Evolutionary conservation across 2,113 vertebrate species (phyloP), one percentile per base, ranked within the genome.

Genomic region (Halcyon malimbica): DNA sequence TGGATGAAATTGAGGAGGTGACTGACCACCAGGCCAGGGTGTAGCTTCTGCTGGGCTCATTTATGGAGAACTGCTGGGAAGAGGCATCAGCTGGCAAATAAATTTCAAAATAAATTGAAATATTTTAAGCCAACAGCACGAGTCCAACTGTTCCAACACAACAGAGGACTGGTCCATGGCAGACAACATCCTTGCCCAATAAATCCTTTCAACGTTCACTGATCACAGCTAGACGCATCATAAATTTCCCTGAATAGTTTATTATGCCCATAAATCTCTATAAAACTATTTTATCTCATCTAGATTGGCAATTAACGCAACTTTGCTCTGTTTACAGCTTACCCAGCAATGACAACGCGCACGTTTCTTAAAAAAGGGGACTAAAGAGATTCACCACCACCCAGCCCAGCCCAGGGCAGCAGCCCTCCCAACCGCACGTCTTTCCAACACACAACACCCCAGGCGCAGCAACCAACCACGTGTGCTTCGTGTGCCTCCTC

Each of bases 271-370:
- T 89, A 92, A 87, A 73, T 90, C 91, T 82, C 81, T 62, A n/a
- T 42, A 76, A 93, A 93, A 84, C 48, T 73, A 67, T 75, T 94
- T 95, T 85, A 82, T 94, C 93, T 93, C 84, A 48, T 85, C 84
- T 69, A 53, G 44, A 54, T 57, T 78, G 63, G 83, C 87, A 78
- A 76, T 3, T 31, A 76, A 93, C 42, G 74, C 63, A 73, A 48
- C 48, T 76, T 41, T 57, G 21, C 74, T 89, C 74, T 56, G 24
- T 51, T 91, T 71, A 68, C 16, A 19, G 77, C 81, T 94, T 53
- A 62, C 54, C 8, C 1, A 91, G 51, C 54, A 42, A 67, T 3
- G 29, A 73, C 44, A 76, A 77, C 5, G 10, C 39, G 39, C 25
- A 4, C 53, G n/a, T 54, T 78, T n/a, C 68, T 74, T n/a, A 19